Conservation (phyloP, 1,140 invertebrate species). For the Holotrichia oblita region DNA sequence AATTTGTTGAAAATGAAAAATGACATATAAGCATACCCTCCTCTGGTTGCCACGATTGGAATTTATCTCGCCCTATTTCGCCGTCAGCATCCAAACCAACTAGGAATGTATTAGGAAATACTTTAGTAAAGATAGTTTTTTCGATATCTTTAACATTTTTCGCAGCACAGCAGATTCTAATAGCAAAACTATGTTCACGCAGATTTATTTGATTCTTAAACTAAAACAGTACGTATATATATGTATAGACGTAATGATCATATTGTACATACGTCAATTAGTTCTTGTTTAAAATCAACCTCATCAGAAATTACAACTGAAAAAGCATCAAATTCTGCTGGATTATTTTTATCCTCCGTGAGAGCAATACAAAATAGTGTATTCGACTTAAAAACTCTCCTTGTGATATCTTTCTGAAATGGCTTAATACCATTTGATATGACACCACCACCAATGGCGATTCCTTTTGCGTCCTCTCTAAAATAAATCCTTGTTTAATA, state of each 20-base stretch:
- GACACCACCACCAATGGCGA: constrained; percentile 7
- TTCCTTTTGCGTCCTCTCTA: background rate
- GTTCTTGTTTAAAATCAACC: background rate
- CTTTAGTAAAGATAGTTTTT: no score
- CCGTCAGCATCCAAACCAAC: no score
- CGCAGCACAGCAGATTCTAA: no score
- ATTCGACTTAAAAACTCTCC: background rate
- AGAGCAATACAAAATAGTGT: constrained; percentile 15
- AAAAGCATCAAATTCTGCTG: constrained; percentile 27
- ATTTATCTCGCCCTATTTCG: constrained; percentile 50
- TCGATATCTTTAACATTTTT: no score
- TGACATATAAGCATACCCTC: background rate
- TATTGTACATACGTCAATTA: background rate
- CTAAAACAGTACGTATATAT: no score
- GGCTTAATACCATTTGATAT: constrained; percentile 5
- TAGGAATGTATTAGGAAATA: no score
- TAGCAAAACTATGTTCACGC: no score
- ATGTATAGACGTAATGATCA: background rate
- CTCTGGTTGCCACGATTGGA: constrained; percentile 19
- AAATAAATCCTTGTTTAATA: background rate
- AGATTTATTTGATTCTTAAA: no score
- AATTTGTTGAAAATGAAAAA: background rate
- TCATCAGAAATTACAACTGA: background rate
- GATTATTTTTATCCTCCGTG: background rate
- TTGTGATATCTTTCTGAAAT: background rate